Conservation (phyloP, 1,140 invertebrate genomes). For the Colletes latitarsis region DNA sequence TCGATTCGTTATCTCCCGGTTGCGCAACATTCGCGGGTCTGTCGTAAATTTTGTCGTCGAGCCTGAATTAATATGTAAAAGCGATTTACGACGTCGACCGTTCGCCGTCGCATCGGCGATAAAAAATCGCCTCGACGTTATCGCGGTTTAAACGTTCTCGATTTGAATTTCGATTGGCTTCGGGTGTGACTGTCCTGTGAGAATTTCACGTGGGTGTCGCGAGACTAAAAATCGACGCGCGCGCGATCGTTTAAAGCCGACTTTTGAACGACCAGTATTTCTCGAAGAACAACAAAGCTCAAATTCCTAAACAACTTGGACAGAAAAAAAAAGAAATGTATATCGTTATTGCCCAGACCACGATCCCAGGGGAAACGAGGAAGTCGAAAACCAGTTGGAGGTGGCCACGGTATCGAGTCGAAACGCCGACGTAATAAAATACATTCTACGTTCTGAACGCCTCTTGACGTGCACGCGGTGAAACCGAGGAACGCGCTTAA, state of each 20-base stretch:
- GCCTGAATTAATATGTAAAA: conserved; percentile 29
- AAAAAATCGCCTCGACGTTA: conserved; percentile 7
- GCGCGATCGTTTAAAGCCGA: not conserved
- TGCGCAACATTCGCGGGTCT: conserved; percentile 3
- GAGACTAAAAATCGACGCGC: not conserved
- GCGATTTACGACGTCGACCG: conserved; percentile 7
- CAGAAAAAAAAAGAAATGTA: not conserved
- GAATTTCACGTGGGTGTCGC: conserved; percentile 18
- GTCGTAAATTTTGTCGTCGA: conserved; percentile 23
- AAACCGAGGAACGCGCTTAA: conserved; percentile 20
- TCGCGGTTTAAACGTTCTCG: not conserved
- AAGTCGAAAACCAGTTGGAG: conserved; percentile 18
- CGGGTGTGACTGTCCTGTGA: not conserved
- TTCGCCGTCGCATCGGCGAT: not conserved
- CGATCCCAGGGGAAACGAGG: not conserved
- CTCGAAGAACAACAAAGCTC: not conserved
- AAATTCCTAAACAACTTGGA: not conserved
- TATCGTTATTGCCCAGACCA: too few relatives aligned
- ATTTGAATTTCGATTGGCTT: conserved; percentile 35
- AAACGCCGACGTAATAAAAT: conserved; percentile 46
- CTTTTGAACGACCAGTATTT: not conserved
- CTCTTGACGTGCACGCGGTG: conserved; percentile 4
- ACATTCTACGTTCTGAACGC: conserved; percentile 13
- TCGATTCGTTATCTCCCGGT: not conserved
- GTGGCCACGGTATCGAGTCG: too few relatives aligned